Percentiles rank a stretch among this genome's conserved stretches.
Evolutionary conservation across 2,113 vertebrate genomes (phyloP).

Genomic region (Paraplagusia blochii): DNA sequence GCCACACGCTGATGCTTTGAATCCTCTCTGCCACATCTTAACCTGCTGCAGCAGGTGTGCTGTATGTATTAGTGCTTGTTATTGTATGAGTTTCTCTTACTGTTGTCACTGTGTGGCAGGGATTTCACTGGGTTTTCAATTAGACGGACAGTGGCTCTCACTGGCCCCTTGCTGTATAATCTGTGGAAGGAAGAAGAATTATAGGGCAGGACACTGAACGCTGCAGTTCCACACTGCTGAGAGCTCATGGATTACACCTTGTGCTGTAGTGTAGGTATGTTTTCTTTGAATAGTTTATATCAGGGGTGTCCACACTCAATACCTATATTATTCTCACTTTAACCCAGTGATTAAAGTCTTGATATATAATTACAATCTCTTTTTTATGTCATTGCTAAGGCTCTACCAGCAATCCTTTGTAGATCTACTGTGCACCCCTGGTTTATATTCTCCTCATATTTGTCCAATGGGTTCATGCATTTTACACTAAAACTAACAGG

Average conservation of each 20-base stretch:
- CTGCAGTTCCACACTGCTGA: conserved; percentile 32
- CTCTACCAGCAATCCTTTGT: too few relatives aligned
- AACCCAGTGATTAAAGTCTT: too few relatives aligned
- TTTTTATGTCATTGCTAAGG: too few relatives aligned
- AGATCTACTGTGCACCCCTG: too few relatives aligned
- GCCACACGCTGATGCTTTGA: conserved; percentile 52
- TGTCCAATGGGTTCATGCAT: not conserved
- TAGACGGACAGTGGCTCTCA: conserved; percentile 65
- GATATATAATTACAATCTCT: too few relatives aligned
- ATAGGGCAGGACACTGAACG: conserved; percentile 41
- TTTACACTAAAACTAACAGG: too few relatives aligned
- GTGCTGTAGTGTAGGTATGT: conserved; percentile 2
- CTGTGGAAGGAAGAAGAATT: conserved; percentile 50
- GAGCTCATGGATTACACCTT: conserved; percentile 1
- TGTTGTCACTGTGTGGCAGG: conserved; percentile 36
- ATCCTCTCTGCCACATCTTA: conserved; percentile 27
- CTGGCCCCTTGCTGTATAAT: conserved; percentile 56
- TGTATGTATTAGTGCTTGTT: conserved; percentile 63
- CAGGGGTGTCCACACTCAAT: too few relatives aligned
- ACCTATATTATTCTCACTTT: too few relatives aligned
- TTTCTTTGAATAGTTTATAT: conserved; percentile 1
- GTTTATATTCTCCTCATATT: not conserved
- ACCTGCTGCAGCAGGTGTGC: conserved; percentile 52
- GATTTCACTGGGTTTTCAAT: conserved; percentile 71
- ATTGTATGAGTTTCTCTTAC: conserved; percentile 57